Evolutionary conservation across 2,797 vertebrate species (phyloP).

Genomic region (Sebastes taczanowskii): DNA sequence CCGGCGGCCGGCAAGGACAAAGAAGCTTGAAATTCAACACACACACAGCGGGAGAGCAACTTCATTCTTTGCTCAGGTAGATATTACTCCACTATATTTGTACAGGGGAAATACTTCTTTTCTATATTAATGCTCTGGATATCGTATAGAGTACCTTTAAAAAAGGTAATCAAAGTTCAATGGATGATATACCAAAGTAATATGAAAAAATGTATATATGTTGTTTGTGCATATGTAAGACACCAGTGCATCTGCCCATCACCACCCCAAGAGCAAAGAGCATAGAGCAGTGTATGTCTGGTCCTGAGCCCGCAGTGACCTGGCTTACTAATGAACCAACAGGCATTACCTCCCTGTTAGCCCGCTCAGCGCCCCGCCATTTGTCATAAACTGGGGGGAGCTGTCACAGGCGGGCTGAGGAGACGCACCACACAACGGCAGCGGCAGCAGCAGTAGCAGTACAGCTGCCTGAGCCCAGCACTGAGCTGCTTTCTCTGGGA

Average conservation of each 20-base stretch:
- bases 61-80: too few species aligned
- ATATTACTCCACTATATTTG: too few species aligned
- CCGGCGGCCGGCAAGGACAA: too few species aligned
- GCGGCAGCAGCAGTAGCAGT: slow-evolving; percentile 3
- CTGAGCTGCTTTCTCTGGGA: slow-evolving; percentile 55
- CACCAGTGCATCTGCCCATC: slow-evolving; percentile 11
- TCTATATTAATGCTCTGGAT: too few species aligned
- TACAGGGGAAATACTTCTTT: too few species aligned
- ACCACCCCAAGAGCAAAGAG: neutral
- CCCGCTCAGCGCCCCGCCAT: slow-evolving; percentile 64
- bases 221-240: slow-evolving; percentile 12
- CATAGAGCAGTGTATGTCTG: slow-evolving; percentile 17
- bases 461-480: slow-evolving; percentile 35
- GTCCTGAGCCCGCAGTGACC: slow-evolving; percentile 54
- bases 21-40: too few species aligned
- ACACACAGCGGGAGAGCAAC: too few species aligned
- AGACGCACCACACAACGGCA: slow-evolving; percentile 44
- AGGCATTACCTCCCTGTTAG: slow-evolving; percentile 72
- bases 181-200: neutral
- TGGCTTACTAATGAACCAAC: slow-evolving; percentile 73
- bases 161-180: slow-evolving; percentile 11
- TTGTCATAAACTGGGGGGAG: slow-evolving; percentile 69
- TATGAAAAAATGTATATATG: neutral
- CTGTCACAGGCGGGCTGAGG: slow-evolving; percentile 58
- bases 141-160: neutral